Base-by-base conservation (phyloP, 1,140 invertebrate species). In the Tetranychus urticae region DNA sequence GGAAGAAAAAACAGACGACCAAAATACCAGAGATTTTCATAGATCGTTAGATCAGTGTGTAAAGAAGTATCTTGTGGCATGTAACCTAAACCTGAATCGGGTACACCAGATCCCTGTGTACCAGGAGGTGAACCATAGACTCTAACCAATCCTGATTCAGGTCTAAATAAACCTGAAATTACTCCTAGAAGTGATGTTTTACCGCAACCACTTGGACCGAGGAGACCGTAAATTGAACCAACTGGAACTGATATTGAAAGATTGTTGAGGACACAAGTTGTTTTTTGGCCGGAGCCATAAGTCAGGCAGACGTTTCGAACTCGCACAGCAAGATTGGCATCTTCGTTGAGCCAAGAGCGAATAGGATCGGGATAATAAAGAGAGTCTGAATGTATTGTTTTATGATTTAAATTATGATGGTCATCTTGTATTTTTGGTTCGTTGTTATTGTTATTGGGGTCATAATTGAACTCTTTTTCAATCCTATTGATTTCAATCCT, bases 1-100 rank as follows among this genome's bases (percentile, higher is more conserved):
- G 52, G 76, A 86, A 96, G 90, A 58, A 86, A 84, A 69, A 90
- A 88, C 66, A 96, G 85, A 79, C 86, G 86, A 31, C 90, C 90
- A 71, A 94, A 96, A 70, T 92, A 96, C 76, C 85, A 80, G 80
- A 96, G 83, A 0, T 88, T 94, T 71, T 97, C 91, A 61, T 80
- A 79, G 63, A 94, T 94, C 0, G 88, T 86, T 72, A 96, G 91
- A 72, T 94, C 88, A 1, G 85, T 85, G 70, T 90, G 94, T 0
- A 96, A 74, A 0, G 90, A 88, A 35, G 91, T 86, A 72, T 96
- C 65, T 48, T 67, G 66, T n/a, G 66, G 66, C 66, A 67, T 67
- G 45, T 68, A 67, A 10, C 66, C 66, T 33, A 67, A 55, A 42
- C 54, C 63, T 6, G 50, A 23, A 12, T 64, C 66, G 1, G 66